Base-by-base conservation (phyloP, 2,797 vertebrate genomes). In the Meriones psammophilus region DNA sequence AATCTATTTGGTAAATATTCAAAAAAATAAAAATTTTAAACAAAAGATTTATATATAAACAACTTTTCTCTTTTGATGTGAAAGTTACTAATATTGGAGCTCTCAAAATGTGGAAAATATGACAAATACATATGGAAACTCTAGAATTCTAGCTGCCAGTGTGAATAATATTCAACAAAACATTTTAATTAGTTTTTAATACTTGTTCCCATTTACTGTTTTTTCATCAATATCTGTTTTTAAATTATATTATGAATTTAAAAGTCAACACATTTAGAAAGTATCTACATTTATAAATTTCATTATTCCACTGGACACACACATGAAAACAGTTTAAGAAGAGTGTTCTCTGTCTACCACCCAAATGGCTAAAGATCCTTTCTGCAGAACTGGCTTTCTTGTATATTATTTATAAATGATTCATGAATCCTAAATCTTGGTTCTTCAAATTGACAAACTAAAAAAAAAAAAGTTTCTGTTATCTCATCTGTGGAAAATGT, bases 31-130 rank as follows among this genome's bases (percentile, higher is more conserved):
- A 60, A 46, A 6, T 12, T 22, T 2, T 20, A 84, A 89, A 33
- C 13, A 39, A 92, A 58, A 58, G 1, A 80, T 93, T 93, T 96
- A 36, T 69, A 77, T 46, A 90, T 66, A 88, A 91, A n/a, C n/a
- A 71, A 93, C 7, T 24, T 62, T 42, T 83, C 2, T 50, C 5
- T 24, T 62, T 79, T 64, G 64, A 62, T 3, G 66, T 60, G 22
- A 62, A 96, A 94, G 80, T 77, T 81, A 15, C 6, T 56, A 24
- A 88, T 71, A 77, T 66, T 36, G 15, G 68, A 88, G n/a, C 7
- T 56, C 66, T 60, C 30, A 77, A 42, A n/a, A 68, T 62, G 58
- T 71, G 28, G 84, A 77, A 93, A 90, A 73, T 83, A 64, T 68
- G 4, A n/a, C 17, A 73, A 84, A 60, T 54, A 30, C 3, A 54